phyloP scores from a whole-genome alignment of 2,888 invertebrate species.

The Mythimna ferrago region DNA sequence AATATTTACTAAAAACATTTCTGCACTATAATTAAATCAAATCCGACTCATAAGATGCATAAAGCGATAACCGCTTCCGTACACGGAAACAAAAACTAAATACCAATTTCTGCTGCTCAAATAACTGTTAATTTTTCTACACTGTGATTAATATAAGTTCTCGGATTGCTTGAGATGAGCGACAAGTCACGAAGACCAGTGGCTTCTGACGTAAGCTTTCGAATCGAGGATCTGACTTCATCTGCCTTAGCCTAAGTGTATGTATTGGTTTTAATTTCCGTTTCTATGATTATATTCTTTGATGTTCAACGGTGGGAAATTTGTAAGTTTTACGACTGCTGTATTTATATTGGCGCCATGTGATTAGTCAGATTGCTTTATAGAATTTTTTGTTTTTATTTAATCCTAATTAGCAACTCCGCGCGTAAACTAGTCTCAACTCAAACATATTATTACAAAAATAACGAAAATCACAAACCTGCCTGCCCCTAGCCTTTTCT shows the following conservation, averaged over 20 bases:
- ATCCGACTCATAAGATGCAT: neutral
- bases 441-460: too few relatives aligned
- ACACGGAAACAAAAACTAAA: conserved; percentile 15
- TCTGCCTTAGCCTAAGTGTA: conserved; percentile 13
- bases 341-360: conserved; percentile 32
- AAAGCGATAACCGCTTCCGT: conserved; percentile 25
- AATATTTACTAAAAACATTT: too few relatives aligned
- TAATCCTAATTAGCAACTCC: neutral
- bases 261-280: conserved; percentile 51
- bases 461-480: too few relatives aligned
- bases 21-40: neutral
- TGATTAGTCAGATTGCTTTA: conserved; percentile 8
- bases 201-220: conserved; percentile 57
- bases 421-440: too few relatives aligned
- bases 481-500: too few relatives aligned
- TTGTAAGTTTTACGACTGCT: conserved; percentile 20
- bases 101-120: conserved; percentile 4
- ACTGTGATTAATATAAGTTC: conserved; percentile 42
- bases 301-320: conserved; percentile 14
- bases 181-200: conserved; percentile 60
- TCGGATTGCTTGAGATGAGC: conserved; percentile 24
- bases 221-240: conserved; percentile 56
- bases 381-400: neutral
- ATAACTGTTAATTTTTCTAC: conserved; percentile 32
- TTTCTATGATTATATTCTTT: conserved; percentile 33